Evolutionary conservation across 2,888 invertebrate species (phyloP).

Genomic region (Linnaemya vulpina): DNA sequence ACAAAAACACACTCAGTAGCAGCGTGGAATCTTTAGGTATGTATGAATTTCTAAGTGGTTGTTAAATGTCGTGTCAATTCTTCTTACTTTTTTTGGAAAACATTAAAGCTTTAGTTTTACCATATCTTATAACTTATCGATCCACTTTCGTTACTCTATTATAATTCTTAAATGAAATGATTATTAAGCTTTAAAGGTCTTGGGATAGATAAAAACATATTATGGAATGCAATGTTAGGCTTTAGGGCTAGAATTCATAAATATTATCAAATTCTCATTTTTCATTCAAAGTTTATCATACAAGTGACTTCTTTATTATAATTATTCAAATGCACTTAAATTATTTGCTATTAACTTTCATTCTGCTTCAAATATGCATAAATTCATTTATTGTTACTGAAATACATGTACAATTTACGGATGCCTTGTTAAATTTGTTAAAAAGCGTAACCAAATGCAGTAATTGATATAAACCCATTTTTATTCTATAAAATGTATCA

Average conservation of each 20-base stretch:
- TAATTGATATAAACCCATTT: constrained; percentile 23
- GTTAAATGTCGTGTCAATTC: background rate
- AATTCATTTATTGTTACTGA: background rate
- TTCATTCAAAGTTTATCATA: background rate
- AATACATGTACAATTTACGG: constrained; percentile 5
- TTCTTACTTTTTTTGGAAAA: background rate
- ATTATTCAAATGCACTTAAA: constrained; percentile 50
- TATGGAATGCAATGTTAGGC: constrained; percentile 19
- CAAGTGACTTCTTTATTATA: constrained; percentile 5
- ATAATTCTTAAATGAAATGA: constrained; percentile 20
- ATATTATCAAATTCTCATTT: constrained; percentile 28
- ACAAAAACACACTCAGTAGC: constrained; percentile 78
- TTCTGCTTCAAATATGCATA: constrained; percentile 44
- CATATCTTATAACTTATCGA: constrained; percentile 2
- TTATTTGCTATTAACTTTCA: constrained; percentile 42
- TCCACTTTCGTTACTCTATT: constrained; percentile 20
- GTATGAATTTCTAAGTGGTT: constrained; percentile 61
- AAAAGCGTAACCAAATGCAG: constrained; percentile 46
- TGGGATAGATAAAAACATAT: background rate
- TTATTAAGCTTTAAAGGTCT: background rate
- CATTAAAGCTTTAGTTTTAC: constrained; percentile 51
- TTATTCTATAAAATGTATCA: constrained; percentile 22
- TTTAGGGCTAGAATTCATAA: constrained; percentile 34
- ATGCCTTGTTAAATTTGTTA: constrained; percentile 35
- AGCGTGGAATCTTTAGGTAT: constrained; percentile 83